Conservation (phyloP, 2,797 vertebrate species). For the Cercopithecus hamlyni region DNA sequence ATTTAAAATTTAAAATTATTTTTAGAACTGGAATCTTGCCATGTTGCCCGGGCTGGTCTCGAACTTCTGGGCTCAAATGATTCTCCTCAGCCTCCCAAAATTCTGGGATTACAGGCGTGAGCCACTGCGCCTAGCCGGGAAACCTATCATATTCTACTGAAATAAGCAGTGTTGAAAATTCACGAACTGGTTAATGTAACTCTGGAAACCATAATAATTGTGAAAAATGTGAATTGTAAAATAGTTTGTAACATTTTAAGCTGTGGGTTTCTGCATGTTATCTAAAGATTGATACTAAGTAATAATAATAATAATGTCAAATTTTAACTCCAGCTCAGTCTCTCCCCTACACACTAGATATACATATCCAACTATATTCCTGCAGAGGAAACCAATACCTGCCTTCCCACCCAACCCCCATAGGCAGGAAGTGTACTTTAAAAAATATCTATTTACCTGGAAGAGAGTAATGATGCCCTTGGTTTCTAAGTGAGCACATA, state of each 20-base stretch:
- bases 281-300: slow-evolving; percentile 21
- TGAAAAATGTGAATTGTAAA: slow-evolving; percentile 47
- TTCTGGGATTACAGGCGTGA: not conserved
- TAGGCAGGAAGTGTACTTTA: not conserved
- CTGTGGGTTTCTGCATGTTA: not conserved
- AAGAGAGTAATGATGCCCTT: not conserved
- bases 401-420: not conserved
- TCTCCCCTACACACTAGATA: not conserved
- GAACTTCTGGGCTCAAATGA: not conserved
- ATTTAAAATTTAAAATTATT: not conserved
- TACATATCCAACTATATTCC: not conserved
- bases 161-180: slow-evolving; percentile 51
- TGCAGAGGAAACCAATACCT: not conserved
- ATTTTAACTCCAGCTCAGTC: not conserved
- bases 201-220: slow-evolving; percentile 21
- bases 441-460: not conserved
- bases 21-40: too few relatives aligned
- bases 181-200: slow-evolving; percentile 26
- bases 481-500: not conserved
- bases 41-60: too few relatives aligned
- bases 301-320: slow-evolving; percentile 15
- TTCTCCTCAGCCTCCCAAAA: not conserved
- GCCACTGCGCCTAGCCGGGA: not conserved
- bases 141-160: slow-evolving; percentile 13
- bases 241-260: not conserved